Evolutionary conservation across 2,113 vertebrate species (phyloP).

Genomic region (Aspiorhynchus laticeps): DNA sequence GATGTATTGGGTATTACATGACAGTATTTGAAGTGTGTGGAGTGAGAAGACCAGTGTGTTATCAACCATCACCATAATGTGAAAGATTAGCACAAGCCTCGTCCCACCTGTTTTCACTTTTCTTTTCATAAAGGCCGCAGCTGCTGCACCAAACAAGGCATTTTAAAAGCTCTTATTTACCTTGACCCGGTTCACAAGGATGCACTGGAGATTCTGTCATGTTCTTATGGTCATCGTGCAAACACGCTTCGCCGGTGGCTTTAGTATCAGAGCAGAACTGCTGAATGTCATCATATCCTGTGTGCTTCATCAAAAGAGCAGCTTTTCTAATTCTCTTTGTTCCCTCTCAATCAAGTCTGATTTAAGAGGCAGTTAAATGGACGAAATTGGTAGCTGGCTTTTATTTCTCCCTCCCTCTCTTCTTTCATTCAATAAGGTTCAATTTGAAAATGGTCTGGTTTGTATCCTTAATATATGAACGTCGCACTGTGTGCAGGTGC

Average conservation of each 20-base stretch:
- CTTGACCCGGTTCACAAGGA: constrained; percentile 28
- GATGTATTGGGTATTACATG: constrained; percentile 81
- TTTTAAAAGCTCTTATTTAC: constrained; percentile 72
- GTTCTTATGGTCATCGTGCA: constrained; percentile 40
- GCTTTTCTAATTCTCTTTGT: constrained; percentile 34
- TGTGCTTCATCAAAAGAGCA: constrained; percentile 5
- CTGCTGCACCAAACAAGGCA: constrained; percentile 75
- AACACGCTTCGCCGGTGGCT: constrained; percentile 35
- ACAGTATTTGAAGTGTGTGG: constrained; percentile 76
- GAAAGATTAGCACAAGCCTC: constrained; percentile 78
- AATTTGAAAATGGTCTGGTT: constrained; percentile 46
- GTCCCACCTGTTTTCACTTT: constrained; percentile 77
- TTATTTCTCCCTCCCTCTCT: constrained; percentile 45
- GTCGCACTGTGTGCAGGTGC: constrained; percentile 20
- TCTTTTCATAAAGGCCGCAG: constrained; percentile 76
- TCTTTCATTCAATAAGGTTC: constrained; percentile 52
- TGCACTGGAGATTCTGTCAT: constrained; percentile 52
- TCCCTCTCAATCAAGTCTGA: constrained; percentile 32
- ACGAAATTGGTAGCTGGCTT: constrained; percentile 41
- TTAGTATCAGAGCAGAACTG: constrained; percentile 37
- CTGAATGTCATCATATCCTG: constrained; percentile 9
- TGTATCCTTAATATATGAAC: constrained; percentile 22
- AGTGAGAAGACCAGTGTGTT: constrained; percentile 68
- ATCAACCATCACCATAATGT: constrained; percentile 80
- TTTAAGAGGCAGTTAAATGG: constrained; percentile 49